These are phyloP conservation scores for Pempheris klunzingeri DNA, from an alignment of 2,797 vertebrate genomes.

Conservation along the genomic window DNA sequence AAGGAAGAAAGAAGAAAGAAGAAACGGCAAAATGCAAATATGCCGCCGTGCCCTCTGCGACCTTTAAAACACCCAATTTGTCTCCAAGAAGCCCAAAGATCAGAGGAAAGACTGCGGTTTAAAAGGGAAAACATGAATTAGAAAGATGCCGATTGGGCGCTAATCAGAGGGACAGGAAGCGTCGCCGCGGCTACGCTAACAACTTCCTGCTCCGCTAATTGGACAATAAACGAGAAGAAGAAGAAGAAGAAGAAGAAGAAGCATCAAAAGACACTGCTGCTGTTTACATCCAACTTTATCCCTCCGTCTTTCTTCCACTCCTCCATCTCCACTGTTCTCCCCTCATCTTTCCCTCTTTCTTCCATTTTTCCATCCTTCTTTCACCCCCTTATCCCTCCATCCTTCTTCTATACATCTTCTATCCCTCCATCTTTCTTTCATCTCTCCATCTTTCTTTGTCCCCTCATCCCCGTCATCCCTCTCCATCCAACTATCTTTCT, in stretches of 20 bases:
- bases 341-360: conserved; percentile 7
- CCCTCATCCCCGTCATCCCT: neutral
- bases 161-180: conserved; percentile 67
- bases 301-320: neutral
- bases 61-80: conserved; percentile 66
- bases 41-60: neutral
- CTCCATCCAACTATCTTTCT: neutral
- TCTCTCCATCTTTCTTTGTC: neutral
- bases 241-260: conserved; percentile 59
- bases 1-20: neutral
- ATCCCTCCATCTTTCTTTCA: neutral
- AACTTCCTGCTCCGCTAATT: conserved; percentile 74
- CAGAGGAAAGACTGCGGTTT: conserved; percentile 49
- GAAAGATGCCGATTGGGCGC: conserved; percentile 51
- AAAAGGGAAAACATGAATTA: conserved; percentile 44
- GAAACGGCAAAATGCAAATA: no score
- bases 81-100: conserved; percentile 75
- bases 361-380: conserved; percentile 21
- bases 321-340: neutral
- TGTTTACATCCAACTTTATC: conserved; percentile 2
- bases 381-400: neutral
- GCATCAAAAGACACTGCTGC: conserved; percentile 35
- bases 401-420: neutral
- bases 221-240: conserved; percentile 60
- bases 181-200: conserved; percentile 41